Conservation (phyloP, 2,797 vertebrate genomes). For the Eulemur rubriventer region DNA sequence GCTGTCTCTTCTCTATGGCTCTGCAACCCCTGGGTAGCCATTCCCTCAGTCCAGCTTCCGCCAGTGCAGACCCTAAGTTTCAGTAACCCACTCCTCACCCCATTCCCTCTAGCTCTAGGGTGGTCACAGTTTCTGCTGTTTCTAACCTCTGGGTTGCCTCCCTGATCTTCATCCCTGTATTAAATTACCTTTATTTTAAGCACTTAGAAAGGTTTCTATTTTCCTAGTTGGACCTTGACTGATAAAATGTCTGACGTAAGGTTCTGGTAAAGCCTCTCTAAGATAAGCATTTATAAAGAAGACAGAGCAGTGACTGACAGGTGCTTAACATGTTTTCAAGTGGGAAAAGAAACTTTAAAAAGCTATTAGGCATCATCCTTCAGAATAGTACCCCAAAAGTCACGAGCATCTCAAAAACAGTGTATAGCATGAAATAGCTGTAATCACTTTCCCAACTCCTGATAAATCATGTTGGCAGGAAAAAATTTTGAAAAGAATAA, state of each 20-base stretch:
- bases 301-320: not conserved
- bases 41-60: not conserved
- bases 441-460: constrained; percentile 27
- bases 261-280: not conserved
- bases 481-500: constrained; percentile 20
- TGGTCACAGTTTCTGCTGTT: not conserved
- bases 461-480: constrained; percentile 34
- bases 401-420: not conserved
- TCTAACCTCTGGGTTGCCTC: not conserved
- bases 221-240: not conserved
- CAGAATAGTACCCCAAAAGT: not conserved
- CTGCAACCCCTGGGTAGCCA: not conserved
- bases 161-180: not conserved
- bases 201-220: constrained; percentile 1
- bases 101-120: not conserved
- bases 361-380: not conserved
- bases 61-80: not conserved
- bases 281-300: constrained; percentile 7
- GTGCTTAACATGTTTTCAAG: constrained; percentile 3
- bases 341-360: constrained; percentile 20
- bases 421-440: not conserved
- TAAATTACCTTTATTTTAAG: constrained; percentile 29
- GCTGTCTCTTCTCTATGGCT: not conserved
- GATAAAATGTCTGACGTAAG: not conserved
- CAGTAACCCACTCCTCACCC: not conserved